Conservation (phyloP, 1,140 invertebrate genomes). For the Calephelis nemesis region DNA sequence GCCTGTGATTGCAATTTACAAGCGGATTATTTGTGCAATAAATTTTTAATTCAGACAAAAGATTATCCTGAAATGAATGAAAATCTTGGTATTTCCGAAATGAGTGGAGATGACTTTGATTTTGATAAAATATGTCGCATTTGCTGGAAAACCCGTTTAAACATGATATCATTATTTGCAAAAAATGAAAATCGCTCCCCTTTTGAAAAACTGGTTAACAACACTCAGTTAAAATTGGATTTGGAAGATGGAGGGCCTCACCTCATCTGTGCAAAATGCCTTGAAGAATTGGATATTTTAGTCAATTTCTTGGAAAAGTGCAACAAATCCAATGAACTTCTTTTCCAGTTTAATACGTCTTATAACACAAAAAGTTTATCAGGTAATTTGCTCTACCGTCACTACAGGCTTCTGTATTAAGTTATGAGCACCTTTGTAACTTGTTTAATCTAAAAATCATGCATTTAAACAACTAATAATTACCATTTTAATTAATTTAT, state of each 20-base stretch:
- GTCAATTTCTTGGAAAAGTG: constrained; percentile 46
- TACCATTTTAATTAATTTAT: no score
- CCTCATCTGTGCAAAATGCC: constrained; percentile 43
- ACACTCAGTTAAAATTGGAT: constrained; percentile 33
- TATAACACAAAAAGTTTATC: not conserved
- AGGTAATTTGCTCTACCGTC: not conserved
- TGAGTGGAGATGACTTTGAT: no score
- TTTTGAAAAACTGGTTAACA: constrained; percentile 38
- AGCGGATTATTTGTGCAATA: no score
- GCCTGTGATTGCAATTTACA: no score
- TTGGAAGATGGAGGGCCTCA: constrained; percentile 32
- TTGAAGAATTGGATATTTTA: constrained; percentile 40
- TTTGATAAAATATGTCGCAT: constrained; percentile 38
- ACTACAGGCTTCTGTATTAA: not conserved
- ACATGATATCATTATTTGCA: constrained; percentile 35
- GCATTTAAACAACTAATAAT: not conserved
- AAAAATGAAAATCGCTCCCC: constrained; percentile 32
- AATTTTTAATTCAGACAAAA: no score
- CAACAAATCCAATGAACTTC: constrained; percentile 38
- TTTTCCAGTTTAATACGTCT: constrained; percentile 20
- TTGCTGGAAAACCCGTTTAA: constrained; percentile 38
- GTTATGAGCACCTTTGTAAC: no score
- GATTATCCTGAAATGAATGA: no score
- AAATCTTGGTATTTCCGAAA: no score
- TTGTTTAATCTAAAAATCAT: not conserved